phyloP scores from a whole-genome alignment of 2,113 vertebrate species.

The Solenodon paradoxus region DNA sequence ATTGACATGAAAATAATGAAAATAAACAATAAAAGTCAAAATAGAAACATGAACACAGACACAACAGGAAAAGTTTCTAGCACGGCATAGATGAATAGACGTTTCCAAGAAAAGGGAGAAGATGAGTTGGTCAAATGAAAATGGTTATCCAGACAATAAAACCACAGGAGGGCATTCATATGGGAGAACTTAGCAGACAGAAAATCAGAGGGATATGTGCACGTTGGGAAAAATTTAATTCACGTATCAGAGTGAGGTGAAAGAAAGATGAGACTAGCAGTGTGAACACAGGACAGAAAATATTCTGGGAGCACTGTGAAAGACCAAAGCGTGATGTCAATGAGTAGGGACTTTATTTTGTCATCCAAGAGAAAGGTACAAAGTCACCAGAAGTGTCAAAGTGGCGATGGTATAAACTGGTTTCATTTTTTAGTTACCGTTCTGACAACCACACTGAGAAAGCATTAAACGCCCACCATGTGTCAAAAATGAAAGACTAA shows the following conservation, averaged over 20 bases:
- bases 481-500: conserved; percentile 39
- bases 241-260: background rate
- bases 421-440: conserved; percentile 34
- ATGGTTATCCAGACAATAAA: background rate
- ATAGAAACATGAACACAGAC: background rate
- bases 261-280: background rate
- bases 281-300: no score
- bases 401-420: background rate
- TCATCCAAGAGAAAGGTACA: background rate
- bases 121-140: background rate
- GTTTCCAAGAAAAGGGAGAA: background rate
- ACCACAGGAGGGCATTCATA: background rate
- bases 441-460: conserved; percentile 18
- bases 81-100: background rate
- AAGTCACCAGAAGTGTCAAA: background rate
- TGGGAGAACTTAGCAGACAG: background rate
- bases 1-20: background rate
- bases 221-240: background rate
- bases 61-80: background rate
- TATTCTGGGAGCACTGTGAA: no score
- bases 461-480: conserved; percentile 27
- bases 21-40: background rate
- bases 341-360: background rate
- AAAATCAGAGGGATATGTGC: background rate
- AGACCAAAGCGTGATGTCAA: rapidly evolving